Conservation (phyloP, 2,888 invertebrate species). For the Bellardia bayeri region DNA sequence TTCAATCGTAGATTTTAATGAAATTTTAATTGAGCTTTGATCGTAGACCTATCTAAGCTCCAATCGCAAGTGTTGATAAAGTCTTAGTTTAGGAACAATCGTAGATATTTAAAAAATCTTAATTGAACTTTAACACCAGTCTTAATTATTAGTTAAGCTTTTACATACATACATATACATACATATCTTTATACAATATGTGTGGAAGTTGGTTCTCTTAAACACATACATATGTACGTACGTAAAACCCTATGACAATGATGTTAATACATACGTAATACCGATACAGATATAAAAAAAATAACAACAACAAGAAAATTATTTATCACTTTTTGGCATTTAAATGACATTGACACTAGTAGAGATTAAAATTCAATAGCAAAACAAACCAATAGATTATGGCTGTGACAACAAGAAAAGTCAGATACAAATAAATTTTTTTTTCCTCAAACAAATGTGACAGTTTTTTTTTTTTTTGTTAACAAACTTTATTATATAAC, state of each 20-base stretch:
- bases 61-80: too few species aligned
- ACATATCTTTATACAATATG: too few species aligned
- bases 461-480: neutral
- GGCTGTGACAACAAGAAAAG: constrained; percentile 15
- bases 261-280: neutral
- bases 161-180: too few species aligned
- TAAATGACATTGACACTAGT: constrained; percentile 76
- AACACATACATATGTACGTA: neutral
- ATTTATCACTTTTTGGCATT: constrained; percentile 77
- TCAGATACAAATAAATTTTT: neutral
- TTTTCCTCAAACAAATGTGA: neutral
- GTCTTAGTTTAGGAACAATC: too few species aligned
- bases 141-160: too few species aligned
- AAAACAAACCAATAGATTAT: constrained; percentile 52
- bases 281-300: constrained; percentile 4
- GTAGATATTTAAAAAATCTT: too few species aligned
- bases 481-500: constrained; percentile 4
- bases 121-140: too few species aligned
- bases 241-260: constrained; percentile 5
- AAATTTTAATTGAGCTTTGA: too few species aligned
- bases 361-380: constrained; percentile 52
- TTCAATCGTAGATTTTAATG: too few species aligned
- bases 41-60: too few species aligned
- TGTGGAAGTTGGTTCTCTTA: neutral
- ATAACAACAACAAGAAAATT: constrained; percentile 11